A percentile compares a stretch with the other conserved stretches of the same genome.
These are phyloP conservation scores for Drosophila quasianomalipes DNA, from an alignment of 2,888 invertebrate genomes.

Conservation along the genomic window DNA sequence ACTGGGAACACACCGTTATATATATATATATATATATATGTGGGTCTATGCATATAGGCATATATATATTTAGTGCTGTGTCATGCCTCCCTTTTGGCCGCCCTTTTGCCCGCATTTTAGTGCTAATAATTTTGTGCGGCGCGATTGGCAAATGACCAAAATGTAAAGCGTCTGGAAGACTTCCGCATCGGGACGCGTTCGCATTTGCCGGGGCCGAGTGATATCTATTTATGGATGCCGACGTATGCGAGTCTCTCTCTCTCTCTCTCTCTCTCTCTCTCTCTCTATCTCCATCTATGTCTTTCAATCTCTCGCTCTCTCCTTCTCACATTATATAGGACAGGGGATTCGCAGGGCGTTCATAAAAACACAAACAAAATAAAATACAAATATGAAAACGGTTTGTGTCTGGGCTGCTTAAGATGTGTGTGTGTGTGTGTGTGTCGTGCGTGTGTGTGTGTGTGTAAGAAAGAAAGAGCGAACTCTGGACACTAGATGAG, in stretches of 20 bases:
- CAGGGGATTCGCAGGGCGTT: slow-evolving; percentile 54
- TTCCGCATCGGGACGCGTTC: slow-evolving; percentile 73
- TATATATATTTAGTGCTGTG: slow-evolving; percentile 1
- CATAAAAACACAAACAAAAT: slow-evolving; percentile 14
- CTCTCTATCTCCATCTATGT: background rate
- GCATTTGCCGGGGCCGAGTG: slow-evolving; percentile 36
- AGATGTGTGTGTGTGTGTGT: slow-evolving; percentile 6
- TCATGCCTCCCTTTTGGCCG: slow-evolving; percentile 4
- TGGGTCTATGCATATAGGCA: background rate
- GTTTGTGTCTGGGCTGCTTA: slow-evolving; percentile 58
- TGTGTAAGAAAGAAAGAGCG: slow-evolving; percentile 46
- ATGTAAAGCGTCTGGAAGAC: slow-evolving; percentile 74
- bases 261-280: background rate
- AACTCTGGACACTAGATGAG: slow-evolving; percentile 68
- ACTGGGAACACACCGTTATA: slow-evolving; percentile 7
- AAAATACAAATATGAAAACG: slow-evolving; percentile 33
- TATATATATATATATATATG: background rate
- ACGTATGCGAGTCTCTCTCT: slow-evolving; percentile 17
- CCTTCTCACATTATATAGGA: slow-evolving; percentile 17
- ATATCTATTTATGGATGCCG: slow-evolving; percentile 60
- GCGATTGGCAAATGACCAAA: slow-evolving; percentile 79
- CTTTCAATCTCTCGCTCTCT: background rate
- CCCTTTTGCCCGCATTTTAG: slow-evolving; percentile 29
- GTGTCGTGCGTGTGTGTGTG: slow-evolving; percentile 9
- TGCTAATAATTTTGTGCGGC: slow-evolving; percentile 51